Evolutionary conservation across 1,140 invertebrate species (phyloP).

Genomic region (Drosophila sulfurigaster): DNA sequence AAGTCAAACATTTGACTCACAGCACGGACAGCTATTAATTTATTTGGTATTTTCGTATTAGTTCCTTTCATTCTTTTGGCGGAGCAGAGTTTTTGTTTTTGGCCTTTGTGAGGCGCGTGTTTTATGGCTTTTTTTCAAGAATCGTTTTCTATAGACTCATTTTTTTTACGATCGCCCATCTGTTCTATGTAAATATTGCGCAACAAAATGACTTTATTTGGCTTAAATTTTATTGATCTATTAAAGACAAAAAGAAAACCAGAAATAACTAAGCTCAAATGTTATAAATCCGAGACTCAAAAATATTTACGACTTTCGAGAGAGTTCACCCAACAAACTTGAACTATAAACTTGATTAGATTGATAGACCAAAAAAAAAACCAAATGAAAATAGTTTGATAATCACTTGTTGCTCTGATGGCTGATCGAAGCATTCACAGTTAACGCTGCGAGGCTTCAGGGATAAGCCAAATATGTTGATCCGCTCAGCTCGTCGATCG

Average conservation of each 20-base stretch:
- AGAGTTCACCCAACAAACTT: slow-evolving; percentile 56
- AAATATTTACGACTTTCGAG: slow-evolving; percentile 44
- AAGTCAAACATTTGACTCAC: slow-evolving; percentile 41
- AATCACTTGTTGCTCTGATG: slow-evolving; percentile 4
- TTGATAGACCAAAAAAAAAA: slow-evolving; percentile 22
- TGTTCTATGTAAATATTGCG: slow-evolving; percentile 74
- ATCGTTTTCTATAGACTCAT: slow-evolving; percentile 25
- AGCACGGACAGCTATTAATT: slow-evolving; percentile 70
- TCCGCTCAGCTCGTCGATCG: neutral
- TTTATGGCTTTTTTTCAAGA: slow-evolving; percentile 30
- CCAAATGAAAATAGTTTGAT: neutral
- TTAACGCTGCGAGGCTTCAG: slow-evolving; percentile 7
- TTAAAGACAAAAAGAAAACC: slow-evolving; percentile 46
- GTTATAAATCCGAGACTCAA: slow-evolving; percentile 11
- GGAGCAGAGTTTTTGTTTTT: neutral
- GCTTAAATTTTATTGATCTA: slow-evolving; percentile 69
- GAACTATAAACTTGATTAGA: slow-evolving; percentile 76
- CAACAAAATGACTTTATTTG: slow-evolving; percentile 79
- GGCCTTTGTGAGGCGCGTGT: slow-evolving; percentile 1
- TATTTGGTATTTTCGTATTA: slow-evolving; percentile 34
- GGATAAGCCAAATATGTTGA: neutral
- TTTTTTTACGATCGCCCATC: slow-evolving; percentile 52
- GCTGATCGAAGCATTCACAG: slow-evolving; percentile 15
- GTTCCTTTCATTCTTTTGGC: neutral
- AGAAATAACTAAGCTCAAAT: slow-evolving; percentile 19